Percentiles rank a stretch among this genome's conserved stretches.
Evolutionary conservation across 2,113 vertebrate genomes (phyloP).

Genomic region (Lagopus leucura): DNA sequence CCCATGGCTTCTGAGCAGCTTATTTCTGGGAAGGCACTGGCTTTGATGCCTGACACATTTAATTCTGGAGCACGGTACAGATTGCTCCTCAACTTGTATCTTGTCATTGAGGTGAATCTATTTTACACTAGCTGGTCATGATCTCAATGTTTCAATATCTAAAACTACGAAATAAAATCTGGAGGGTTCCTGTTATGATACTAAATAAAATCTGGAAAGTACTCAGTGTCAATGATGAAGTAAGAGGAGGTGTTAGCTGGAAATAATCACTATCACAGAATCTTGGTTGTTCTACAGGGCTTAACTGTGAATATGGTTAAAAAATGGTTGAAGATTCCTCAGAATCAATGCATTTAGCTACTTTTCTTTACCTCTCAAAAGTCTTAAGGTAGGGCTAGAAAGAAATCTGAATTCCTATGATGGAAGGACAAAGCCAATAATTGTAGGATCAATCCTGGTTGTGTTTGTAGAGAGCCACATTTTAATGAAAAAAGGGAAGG

Average conservation of each 20-base stretch:
- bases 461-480: not conserved
- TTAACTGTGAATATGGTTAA: not conserved
- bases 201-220: not conserved
- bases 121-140: not conserved
- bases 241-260: not conserved
- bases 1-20: not conserved
- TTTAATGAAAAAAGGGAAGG: not conserved
- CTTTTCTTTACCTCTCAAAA: not conserved
- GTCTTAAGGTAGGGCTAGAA: not conserved
- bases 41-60: not conserved
- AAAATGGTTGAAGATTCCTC: not conserved
- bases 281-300: not conserved
- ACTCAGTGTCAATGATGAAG: not conserved
- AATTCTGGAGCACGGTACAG: not conserved
- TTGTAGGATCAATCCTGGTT: fast-evolving
- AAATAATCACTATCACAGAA: not conserved
- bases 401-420: not conserved
- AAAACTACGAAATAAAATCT: not conserved
- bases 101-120: not conserved
- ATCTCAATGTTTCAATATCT: not conserved
- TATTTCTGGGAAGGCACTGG: fast-evolving
- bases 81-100: not conserved
- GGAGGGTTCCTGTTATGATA: not conserved
- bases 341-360: fast-evolving
- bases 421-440: not conserved